Base-by-base conservation (phyloP, 2,797 vertebrate genomes). In the Sebastes hubbsi region DNA sequence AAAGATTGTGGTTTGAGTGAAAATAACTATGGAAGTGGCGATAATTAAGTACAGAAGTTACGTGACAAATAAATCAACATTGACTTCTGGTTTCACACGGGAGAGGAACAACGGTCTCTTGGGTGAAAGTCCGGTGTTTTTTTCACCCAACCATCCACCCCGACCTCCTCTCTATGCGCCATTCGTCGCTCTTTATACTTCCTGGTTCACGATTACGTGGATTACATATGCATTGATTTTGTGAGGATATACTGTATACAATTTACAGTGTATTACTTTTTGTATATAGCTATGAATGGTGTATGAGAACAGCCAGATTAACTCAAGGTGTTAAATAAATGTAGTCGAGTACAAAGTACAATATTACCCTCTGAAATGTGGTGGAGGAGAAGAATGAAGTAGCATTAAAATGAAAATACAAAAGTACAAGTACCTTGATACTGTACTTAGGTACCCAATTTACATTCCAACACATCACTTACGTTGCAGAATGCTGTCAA, bases 201-300 rank as follows among this genome's bases (percentile, higher is more conserved):
- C 46, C 46, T 49, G 3, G 46, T 49, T 49, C 18, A 49, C 8
- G 4, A 20, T 20, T 20, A 49, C 46, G 4, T 49, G 1, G 46
- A 49, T 49, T 20, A 20, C 46, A 20, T 18, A 9, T 49, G 46
- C 46, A 49, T 4, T 46, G 42, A 46, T 20, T 20, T 49, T 0
- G 18, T 9, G 46, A 20, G 18, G 46, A 49, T 49, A 20, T 49
- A 49, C 46, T 49, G 18, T 49, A 49, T 49, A 2, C 8, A 0
- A 49, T 0, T 20, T 0, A 49, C 46, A 49, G 46, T 49, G 46
- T 0, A 49, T 49, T 0, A 49, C 46, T 49, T 49, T 49, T 49
- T 1, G 0, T 20, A 2, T 49, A 20, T 18, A 49, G 42, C 42
- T 49, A 49, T 0, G 42, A 49, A 4, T 0, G 3, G 0, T 49